phyloP scores from a whole-genome alignment of 2,113 vertebrate species.

The Leptodactylus fuscus region DNA sequence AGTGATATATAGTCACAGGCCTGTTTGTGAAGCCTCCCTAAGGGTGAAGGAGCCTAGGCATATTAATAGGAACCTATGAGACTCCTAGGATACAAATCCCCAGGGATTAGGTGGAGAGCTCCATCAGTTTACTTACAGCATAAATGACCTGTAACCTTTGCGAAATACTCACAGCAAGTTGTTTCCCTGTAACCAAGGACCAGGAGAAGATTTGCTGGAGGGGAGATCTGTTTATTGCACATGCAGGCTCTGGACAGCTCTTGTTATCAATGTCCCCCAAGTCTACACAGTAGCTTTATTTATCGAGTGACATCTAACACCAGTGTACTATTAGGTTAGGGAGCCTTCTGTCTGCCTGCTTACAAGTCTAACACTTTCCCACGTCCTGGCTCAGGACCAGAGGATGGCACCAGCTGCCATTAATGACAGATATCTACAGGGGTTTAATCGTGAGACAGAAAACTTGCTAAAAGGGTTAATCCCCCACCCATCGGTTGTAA shows the following conservation, averaged over 20 bases:
- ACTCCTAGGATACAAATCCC: neutral
- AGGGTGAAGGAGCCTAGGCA: neutral
- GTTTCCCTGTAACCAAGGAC: neutral
- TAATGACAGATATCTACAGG: neutral
- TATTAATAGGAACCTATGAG: conserved; percentile 49
- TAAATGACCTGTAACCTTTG: neutral
- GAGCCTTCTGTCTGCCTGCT: neutral
- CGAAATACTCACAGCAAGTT: neutral
- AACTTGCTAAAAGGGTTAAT: neutral
- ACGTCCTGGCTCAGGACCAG: neutral
- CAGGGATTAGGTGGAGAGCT: conserved; percentile 13
- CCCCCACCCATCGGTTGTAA: too few species aligned
- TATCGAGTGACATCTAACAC: conserved; percentile 13
- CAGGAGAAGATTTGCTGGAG: neutral
- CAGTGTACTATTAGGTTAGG: neutral
- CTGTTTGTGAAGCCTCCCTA: conserved; percentile 22
- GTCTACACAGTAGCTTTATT: conserved; percentile 5
- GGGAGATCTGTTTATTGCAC: conserved; percentile 24
- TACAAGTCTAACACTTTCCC: neutral
- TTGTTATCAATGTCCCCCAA: conserved; percentile 16
- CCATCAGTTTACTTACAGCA: conserved; percentile 15
- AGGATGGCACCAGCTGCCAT: neutral
- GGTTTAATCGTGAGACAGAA: too few species aligned
- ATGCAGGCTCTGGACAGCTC: conserved; percentile 23
- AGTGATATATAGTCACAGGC: neutral